These are phyloP conservation scores for Smittia aterrima DNA, from an alignment of 2,888 invertebrate genomes.

Conservation along the genomic window DNA sequence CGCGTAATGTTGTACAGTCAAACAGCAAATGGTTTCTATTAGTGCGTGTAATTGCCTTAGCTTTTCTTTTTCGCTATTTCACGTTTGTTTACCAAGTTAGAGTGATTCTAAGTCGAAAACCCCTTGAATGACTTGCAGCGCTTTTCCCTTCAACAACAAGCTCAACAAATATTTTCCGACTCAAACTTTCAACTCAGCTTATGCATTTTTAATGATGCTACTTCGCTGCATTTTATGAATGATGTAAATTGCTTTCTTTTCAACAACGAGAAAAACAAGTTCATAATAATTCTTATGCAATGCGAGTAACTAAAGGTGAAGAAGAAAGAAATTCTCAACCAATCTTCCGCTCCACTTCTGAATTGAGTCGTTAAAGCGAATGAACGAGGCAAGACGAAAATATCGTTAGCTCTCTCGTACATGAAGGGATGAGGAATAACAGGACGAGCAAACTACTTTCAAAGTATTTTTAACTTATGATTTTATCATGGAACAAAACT, in stretches of 20 bases:
- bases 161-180: too few relatives aligned
- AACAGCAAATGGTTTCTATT: background rate
- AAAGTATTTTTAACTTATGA: conserved; percentile 37
- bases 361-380: background rate
- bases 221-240: background rate
- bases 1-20: background rate
- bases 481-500: conserved; percentile 24
- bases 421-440: background rate
- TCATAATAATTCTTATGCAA: background rate
- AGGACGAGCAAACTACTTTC: background rate
- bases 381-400: background rate
- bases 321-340: background rate
- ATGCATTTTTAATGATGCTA: background rate
- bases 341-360: background rate
- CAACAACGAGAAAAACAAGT: background rate
- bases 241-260: background rate
- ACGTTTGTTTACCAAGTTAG: background rate
- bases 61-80: background rate
- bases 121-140: background rate
- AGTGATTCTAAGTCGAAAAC: background rate
- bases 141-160: background rate
- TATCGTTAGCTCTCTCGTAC: background rate
- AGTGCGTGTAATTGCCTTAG: conserved; percentile 1
- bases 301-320: background rate
- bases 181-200: background rate